Percentiles rank a stretch among this genome's conserved stretches.
Evolutionary conservation across 2,113 vertebrate species (phyloP).

Genomic region (Tylochromis polylepis): DNA sequence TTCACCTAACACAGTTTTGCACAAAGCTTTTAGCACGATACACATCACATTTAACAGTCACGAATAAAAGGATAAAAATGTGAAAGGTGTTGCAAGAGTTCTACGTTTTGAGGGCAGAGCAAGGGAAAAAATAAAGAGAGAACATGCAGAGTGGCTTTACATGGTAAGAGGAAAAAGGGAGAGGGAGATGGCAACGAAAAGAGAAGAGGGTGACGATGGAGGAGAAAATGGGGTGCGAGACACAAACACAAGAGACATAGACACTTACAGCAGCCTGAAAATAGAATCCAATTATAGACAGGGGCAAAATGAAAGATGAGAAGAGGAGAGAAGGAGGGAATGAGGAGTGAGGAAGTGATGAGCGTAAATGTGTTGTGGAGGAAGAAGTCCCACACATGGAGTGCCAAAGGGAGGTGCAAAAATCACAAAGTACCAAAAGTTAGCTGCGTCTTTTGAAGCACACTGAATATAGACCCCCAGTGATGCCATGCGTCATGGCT

Average conservation of each 20-base stretch:
- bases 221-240: slow-evolving; percentile 77
- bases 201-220: slow-evolving; percentile 62
- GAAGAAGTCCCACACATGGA: slow-evolving; percentile 61
- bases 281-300: slow-evolving; percentile 81
- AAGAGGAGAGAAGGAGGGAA: slow-evolving; percentile 42
- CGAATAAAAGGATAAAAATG: slow-evolving; percentile 16
- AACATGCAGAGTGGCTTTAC: neutral
- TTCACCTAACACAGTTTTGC: slow-evolving; percentile 26
- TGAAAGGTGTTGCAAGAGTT: neutral
- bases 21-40: slow-evolving; percentile 22
- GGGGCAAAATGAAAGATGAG: slow-evolving; percentile 65
- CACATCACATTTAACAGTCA: slow-evolving; percentile 2
- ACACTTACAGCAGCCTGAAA: slow-evolving; percentile 76
- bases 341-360: slow-evolving; percentile 57
- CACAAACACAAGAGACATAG: slow-evolving; percentile 74
- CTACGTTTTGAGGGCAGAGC: neutral
- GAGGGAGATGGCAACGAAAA: slow-evolving; percentile 42
- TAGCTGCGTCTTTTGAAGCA: slow-evolving; percentile 55
- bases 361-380: slow-evolving; percentile 61
- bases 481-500: slow-evolving; percentile 25
- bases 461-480: slow-evolving; percentile 24
- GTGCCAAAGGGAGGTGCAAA: slow-evolving; percentile 66
- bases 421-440: slow-evolving; percentile 47
- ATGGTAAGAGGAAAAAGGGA: slow-evolving; percentile 46
- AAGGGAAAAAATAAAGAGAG: neutral